Base-by-base conservation (phyloP, 1,140 invertebrate genomes). In the Triops longicaudatus region DNA sequence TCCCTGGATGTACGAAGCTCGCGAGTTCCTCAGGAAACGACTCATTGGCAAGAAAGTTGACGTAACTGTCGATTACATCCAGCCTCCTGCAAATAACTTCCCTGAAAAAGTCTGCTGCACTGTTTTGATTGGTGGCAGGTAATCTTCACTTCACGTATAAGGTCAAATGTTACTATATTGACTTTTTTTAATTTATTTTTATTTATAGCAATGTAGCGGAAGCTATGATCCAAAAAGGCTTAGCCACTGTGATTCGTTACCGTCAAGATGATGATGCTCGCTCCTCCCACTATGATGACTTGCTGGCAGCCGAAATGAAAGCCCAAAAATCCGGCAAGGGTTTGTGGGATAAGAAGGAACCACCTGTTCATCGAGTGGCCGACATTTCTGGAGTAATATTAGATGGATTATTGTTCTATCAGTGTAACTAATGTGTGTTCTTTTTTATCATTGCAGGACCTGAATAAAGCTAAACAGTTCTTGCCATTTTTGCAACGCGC, bases 51-150 rank as follows among this genome's bases (percentile, higher is more conserved):
- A 99, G 84, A 95, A 93, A 82, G 95, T 98, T 0, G 92, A 93
- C 82, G 92, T 98, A 6, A 90, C 91, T 44, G 90, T 98, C 41
- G 98, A 99, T 85, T 99, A 99, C 82, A 93, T 97, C 76, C 98
- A 99, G 82, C 96, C 96, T 17, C 91, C 95, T 4, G 91, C 91
- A 73, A 92, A 98, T 63, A 92, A 91, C 78, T 98, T 94, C 82
- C 95, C 96, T 3, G 97, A 99, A 83, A 99, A 99, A 84, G 90
- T 89, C 28, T 98, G 97, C 83, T 97, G 94, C 81, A 98, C 97
- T 4, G 92, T 99, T 11, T 87, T 89, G 0, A 87, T 92, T 74
- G 91, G 91, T 78, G 92, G 92, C 85, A 88, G 89, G 91, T 94
- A 87, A 89, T 91, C 4, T 17, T 63, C 7, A 14, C 50, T 63